Evolutionary conservation across 2,113 vertebrate genomes (phyloP).

Genomic region (Martes martes): DNA sequence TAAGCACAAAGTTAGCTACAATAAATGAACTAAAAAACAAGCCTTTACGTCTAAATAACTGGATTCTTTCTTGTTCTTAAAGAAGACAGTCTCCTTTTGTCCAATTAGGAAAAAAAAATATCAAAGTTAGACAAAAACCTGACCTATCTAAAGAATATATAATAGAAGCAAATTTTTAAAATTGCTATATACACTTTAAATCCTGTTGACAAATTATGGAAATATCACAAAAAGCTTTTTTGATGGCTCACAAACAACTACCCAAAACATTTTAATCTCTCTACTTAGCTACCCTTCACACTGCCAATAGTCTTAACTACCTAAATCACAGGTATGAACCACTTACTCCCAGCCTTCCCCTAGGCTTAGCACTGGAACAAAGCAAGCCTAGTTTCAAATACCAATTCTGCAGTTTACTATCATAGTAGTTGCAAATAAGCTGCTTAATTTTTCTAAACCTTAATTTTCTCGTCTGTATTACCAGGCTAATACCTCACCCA

Average conservation of each 20-base stretch:
- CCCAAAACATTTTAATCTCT: neutral
- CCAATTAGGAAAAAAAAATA: neutral
- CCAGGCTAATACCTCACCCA: neutral
- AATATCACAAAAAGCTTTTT: neutral
- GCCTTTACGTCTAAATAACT: neutral
- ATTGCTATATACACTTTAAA: neutral
- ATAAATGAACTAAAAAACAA: neutral
- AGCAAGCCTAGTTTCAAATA: neutral
- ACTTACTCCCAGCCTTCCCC: neutral
- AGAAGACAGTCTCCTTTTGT: neutral
- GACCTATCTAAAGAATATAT: neutral
- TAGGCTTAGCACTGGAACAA: neutral
- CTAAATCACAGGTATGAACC: neutral
- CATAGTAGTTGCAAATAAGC: neutral
- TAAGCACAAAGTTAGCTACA: neutral
- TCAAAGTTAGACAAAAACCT: neutral
- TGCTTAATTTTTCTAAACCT: neutral
- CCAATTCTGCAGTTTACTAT: neutral
- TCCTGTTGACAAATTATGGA: neutral
- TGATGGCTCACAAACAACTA: neutral
- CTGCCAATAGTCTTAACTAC: neutral
- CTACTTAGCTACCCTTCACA: neutral
- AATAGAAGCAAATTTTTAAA: neutral
- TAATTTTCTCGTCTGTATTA: neutral
- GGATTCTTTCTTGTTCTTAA: neutral